Base-by-base conservation (phyloP, 2,797 vertebrate genomes). In the Sphenodon punctatus region DNA sequence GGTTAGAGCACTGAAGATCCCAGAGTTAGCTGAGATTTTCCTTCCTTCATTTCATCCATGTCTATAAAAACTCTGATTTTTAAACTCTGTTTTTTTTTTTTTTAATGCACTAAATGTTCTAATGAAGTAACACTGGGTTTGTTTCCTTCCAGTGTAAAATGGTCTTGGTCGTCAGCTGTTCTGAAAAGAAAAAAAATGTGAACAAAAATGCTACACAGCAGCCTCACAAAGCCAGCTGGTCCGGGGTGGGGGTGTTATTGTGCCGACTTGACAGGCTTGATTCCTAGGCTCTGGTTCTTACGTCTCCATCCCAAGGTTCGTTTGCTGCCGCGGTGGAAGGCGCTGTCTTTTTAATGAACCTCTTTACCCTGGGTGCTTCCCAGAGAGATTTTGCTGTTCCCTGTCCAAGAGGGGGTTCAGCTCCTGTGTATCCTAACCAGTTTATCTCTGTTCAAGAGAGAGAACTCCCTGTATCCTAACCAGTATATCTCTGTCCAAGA, bases 1-100 rank as follows among this genome's bases (percentile, higher is more conserved):
- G 30, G 30, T 34, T 36, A 5, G 17, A 19, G 36, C 45, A 41
- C 8, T 56, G 60, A 65, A 70, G 78, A 77, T 69, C 70, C 73
- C 58, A 78, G 73, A 48, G 23, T 14, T 22, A 41, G 38, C 23
- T 15, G 36, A 30, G 59, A 49, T 20, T 36, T 78, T 36, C 30
- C 42, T 69, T 7, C 4, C 66, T 61, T 23, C 25, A 30, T 56
- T 70, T 30, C 5, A 16, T 30, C 13, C 8, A 15, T 15, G 5
- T 17, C 25, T 30, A 4, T n/a, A 34, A 53, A 58, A 10, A 23
- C 32, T 46, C 32, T 32, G 2, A 42, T 22, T 42, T 25, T 38
- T 14, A 46, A 15, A n/a, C n/a, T 16, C 8, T 53, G 23, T 30
- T 19, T 25, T 16, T 8, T 38, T 1, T 36, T 60, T 34, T 6